Evolutionary conservation across 1,140 invertebrate species (phyloP).

Genomic region (Diprion similis): DNA sequence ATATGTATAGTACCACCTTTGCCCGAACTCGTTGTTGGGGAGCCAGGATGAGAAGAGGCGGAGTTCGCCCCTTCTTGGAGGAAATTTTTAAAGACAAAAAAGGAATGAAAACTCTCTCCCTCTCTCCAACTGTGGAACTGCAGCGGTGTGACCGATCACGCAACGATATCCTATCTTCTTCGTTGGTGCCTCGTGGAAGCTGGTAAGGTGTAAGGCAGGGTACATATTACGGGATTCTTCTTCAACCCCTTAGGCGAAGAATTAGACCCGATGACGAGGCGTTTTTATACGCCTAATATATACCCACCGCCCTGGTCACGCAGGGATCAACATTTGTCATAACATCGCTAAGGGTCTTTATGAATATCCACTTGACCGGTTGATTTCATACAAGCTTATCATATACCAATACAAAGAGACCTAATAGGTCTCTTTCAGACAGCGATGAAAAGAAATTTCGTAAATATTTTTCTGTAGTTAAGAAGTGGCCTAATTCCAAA

Average conservation of each 20-base stretch:
- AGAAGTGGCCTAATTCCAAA: too few relatives aligned
- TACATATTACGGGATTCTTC: not conserved
- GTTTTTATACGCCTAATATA: not conserved
- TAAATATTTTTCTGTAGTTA: too few relatives aligned
- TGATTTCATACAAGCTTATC: too few relatives aligned
- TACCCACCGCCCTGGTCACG: not conserved
- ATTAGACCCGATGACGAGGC: slow-evolving; percentile 1
- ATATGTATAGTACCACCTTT: not conserved
- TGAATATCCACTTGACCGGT: not conserved
- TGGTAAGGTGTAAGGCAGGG: too few relatives aligned
- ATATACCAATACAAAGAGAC: too few relatives aligned
- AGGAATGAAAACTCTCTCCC: not conserved
- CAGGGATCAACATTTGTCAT: not conserved
- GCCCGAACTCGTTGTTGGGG: not conserved
- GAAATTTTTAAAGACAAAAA: not conserved
- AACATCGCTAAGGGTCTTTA: not conserved
- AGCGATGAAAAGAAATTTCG: too few relatives aligned
- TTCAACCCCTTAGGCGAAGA: not conserved
- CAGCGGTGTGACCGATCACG: not conserved
- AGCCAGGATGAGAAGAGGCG: not conserved
- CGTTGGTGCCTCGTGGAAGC: not conserved
- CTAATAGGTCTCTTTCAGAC: too few relatives aligned
- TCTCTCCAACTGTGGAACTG: not conserved
- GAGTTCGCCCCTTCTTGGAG: not conserved
- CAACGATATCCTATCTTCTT: not conserved